A percentile compares a stretch with the other conserved stretches of the same genome.
phyloP scores from a whole-genome alignment of 2,113 vertebrate genomes.

The Leuciscus idus region DNA sequence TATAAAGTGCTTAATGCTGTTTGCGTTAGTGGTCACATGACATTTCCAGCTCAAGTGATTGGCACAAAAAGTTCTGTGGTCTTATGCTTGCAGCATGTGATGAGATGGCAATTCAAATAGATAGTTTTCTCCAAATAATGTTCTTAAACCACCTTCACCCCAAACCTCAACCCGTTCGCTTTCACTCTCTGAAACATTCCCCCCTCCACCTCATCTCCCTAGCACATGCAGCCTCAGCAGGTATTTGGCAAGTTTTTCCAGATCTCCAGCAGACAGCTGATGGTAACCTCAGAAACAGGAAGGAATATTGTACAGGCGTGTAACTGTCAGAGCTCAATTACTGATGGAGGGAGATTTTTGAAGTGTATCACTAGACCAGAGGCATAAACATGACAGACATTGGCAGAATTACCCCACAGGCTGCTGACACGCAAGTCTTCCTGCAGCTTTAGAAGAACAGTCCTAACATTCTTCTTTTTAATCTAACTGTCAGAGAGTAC shows the following conservation, averaged over 20 bases:
- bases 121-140: not conserved
- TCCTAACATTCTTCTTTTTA: not conserved
- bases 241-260: conserved; percentile 38
- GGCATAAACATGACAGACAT: conserved; percentile 37
- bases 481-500: not conserved
- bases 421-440: conserved; percentile 17
- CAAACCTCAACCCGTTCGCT: not conserved
- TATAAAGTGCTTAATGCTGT: too few species aligned
- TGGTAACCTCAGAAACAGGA: conserved; percentile 31
- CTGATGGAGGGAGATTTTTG: conserved; percentile 23
- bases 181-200: not conserved
- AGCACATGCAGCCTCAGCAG: conserved; percentile 52
- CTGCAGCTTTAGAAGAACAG: not conserved
- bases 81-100: not conserved
- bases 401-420: conserved; percentile 11
- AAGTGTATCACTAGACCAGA: conserved; percentile 34
- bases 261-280: conserved; percentile 42
- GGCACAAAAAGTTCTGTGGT: not conserved
- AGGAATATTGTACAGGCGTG: conserved; percentile 46
- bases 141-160: conserved; percentile 8
- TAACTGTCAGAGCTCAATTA: conserved; percentile 50
- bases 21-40: not conserved
- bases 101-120: not conserved
- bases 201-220: not conserved
- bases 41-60: not conserved